phyloP scores from a whole-genome alignment of 1,140 invertebrate genomes.

The Penaeus japonicus region DNA sequence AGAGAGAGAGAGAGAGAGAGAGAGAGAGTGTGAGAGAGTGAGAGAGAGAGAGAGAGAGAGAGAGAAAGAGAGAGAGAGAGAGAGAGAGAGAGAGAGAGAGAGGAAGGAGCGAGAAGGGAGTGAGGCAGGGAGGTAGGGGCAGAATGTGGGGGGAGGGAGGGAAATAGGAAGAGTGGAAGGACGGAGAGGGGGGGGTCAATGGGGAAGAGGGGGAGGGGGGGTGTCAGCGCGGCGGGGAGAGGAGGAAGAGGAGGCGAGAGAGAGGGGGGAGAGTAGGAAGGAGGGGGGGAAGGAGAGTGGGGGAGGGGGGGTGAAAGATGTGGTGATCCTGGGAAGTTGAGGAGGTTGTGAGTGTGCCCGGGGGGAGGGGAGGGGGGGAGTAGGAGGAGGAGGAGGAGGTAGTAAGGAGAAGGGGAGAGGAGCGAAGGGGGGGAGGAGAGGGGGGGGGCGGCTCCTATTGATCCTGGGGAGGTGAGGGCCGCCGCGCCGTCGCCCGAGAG shows the following conservation, averaged over 20 bases:
- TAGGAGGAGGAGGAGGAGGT: neutral
- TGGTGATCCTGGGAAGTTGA: too few relatives aligned
- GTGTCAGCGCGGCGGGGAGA: conserved; percentile 26
- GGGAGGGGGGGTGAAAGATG: too few relatives aligned
- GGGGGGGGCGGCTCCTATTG: conserved; percentile 6
- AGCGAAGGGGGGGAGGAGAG: neutral
- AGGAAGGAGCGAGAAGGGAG: too few relatives aligned
- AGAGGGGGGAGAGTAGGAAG: too few relatives aligned
- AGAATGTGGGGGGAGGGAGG: neutral
- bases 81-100: too few relatives aligned
- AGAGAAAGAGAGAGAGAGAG: too few relatives aligned
- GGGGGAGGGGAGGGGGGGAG: neutral
- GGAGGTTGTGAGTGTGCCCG: neutral
- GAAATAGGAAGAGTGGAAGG: neutral
- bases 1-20: too few relatives aligned
- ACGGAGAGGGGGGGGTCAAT: neutral
- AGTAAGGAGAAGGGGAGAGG: neutral
- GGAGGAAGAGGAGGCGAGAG: too few relatives aligned
- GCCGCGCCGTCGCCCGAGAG: conserved; percentile 2
- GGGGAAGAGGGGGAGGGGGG: conserved; percentile 61
- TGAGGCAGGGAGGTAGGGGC: too few relatives aligned
- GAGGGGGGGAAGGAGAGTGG: too few relatives aligned
- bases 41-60: too few relatives aligned
- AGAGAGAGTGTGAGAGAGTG: too few relatives aligned
- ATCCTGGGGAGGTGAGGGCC: neutral